Base-by-base conservation (phyloP, 1,140 invertebrate genomes). In the Apolygus lucorum region DNA sequence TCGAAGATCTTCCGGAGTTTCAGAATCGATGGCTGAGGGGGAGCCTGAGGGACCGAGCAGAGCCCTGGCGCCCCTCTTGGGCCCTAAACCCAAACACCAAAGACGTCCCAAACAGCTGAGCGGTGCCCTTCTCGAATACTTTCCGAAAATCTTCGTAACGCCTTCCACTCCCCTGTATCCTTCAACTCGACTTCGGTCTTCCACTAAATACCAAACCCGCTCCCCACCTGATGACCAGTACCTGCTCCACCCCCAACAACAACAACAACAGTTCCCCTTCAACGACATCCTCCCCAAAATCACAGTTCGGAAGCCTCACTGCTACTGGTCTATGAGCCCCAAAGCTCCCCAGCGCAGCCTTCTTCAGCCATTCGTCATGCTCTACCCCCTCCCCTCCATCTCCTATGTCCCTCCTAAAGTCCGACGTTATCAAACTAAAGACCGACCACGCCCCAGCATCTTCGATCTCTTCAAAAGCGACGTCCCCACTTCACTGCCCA, bases 1-100 rank as follows among this genome's bases (percentile, higher is more conserved):
- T 29, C 34, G 34, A 67, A 24, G 54, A 59, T 21, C 22, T 25
- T 14, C 21, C 21, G 28, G 68, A 63, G n/a, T 24, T 24, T 22
- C 34, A 52, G 24, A 71, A 68, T 54, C 52, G 67, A 22, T 71
- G 70, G 70, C 59, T 71, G 28, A 17, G 67, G 24, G 67, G 67
- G 42, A 68, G 65, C 66, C 24, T 62, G 66, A n/a, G 70, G 24
- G 54, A 62, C 21, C 26, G 52, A 2, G 24, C 52, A 2, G 59
- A 63, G 26, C 59, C 70, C 8, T 71, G 70, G 70, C 27, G 22
- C 1, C 70, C 70, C 0, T 71, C 70, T 4, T 71, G 70, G 70
- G 70, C 65, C 0, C 52, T 66, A 2, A 70, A 70, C 34, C 63
- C 69, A 17, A 54, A 52, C 67, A 54, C 34, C 2, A 68, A 68